A percentile compares a stretch with the other conserved stretches of the same genome.
phyloP scores from a whole-genome alignment of 2,113 vertebrate species.

The Eubucco bourcierii region DNA sequence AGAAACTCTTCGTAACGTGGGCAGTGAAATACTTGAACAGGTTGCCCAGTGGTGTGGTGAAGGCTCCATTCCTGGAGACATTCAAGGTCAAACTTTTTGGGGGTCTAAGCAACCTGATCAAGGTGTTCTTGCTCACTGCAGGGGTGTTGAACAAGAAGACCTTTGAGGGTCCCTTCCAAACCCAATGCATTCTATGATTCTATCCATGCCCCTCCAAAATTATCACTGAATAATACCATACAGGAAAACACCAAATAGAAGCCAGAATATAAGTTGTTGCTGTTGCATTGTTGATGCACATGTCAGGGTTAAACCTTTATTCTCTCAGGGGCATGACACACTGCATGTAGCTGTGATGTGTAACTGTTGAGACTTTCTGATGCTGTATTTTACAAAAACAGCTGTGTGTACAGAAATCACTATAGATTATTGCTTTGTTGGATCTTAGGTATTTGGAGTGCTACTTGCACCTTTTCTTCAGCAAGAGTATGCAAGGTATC shows the following conservation, averaged over 20 bases:
- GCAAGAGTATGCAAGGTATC: background rate
- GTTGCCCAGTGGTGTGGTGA: no score
- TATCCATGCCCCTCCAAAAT: no score
- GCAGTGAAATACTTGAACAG: no score
- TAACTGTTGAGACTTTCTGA: background rate
- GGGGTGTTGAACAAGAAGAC: no score
- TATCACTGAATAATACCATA: background rate
- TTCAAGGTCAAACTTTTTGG: no score
- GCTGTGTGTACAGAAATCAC: background rate
- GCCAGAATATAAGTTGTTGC: background rate
- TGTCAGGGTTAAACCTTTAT: background rate
- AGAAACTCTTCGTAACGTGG: no score
- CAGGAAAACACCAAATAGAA: background rate
- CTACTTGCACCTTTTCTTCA: background rate
- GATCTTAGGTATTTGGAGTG: background rate
- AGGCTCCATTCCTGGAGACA: no score
- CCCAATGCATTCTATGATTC: no score
- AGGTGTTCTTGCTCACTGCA: no score
- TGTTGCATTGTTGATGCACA: background rate
- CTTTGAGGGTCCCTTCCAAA: no score
- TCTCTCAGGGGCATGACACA: background rate
- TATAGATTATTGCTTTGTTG: background rate
- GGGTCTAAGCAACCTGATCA: no score
- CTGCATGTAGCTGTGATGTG: background rate
- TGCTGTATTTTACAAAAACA: background rate